Evolutionary conservation across 2,888 invertebrate genomes (phyloP).

Genomic region (Heliconius erato): DNA sequence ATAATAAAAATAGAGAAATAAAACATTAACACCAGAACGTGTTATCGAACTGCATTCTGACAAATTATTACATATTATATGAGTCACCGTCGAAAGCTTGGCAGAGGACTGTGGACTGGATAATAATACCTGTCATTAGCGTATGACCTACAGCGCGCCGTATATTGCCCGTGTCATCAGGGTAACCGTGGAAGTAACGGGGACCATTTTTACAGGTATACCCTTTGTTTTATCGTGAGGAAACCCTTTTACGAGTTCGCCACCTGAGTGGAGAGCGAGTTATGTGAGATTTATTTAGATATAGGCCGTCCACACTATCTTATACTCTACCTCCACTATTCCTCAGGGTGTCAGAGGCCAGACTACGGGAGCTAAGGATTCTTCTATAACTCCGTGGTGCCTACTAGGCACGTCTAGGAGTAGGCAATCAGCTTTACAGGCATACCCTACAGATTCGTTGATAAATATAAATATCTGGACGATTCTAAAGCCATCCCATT

Average conservation of each 20-base stretch:
- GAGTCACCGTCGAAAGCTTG: conserved; percentile 78
- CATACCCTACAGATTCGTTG: conserved; percentile 37
- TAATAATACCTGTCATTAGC: conserved; percentile 70
- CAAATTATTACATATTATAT: conserved; percentile 62
- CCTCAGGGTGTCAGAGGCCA: too few species aligned
- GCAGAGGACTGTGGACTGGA: conserved; percentile 70
- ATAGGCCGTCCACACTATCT: too few species aligned
- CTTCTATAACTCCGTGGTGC: too few species aligned
- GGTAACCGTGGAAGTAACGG: conserved; percentile 61
- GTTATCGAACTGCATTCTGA: conserved; percentile 79
- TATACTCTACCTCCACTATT: too few species aligned
- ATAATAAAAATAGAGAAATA: conserved; percentile 43
- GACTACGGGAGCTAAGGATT: too few species aligned
- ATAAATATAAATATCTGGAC: conserved; percentile 47
- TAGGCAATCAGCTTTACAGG: conserved; percentile 18
- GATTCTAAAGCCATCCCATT: conserved; percentile 41
- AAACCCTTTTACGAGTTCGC: too few species aligned
- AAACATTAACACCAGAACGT: conserved; percentile 49
- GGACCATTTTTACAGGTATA: conserved; percentile 47
- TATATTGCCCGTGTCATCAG: conserved; percentile 58
- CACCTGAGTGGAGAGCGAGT: too few species aligned
- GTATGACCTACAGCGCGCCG: conserved; percentile 59
- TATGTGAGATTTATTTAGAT: too few species aligned
- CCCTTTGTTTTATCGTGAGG: background rate
- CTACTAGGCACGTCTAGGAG: too few species aligned